Conservation (phyloP, 2,888 invertebrate species). For the Cephalotes varians region DNA sequence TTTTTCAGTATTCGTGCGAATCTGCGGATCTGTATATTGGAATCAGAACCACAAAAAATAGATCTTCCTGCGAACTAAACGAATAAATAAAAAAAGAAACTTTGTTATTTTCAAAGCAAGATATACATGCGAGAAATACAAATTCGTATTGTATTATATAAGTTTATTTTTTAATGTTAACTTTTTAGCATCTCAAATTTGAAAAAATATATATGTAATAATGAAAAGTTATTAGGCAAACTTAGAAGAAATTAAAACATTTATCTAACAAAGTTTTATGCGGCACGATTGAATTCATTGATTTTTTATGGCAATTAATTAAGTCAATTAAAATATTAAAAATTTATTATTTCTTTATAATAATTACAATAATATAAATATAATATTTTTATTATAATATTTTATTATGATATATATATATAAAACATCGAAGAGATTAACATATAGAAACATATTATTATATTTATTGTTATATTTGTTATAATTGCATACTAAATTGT, state of each 20-base stretch:
- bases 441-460: background rate
- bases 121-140: background rate
- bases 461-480: too few species aligned
- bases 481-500: background rate
- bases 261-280: background rate
- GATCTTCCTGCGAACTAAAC: background rate
- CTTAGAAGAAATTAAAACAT: background rate
- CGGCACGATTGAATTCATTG: background rate
- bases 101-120: background rate
- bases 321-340: background rate
- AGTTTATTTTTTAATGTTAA: conserved; percentile 2
- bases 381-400: background rate
- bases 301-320: conserved; percentile 3
- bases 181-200: background rate
- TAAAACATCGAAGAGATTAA: background rate
- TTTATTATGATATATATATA: too few species aligned
- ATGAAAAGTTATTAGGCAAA: background rate
- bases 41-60: background rate
- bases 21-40: background rate
- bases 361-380: background rate
- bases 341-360: background rate
- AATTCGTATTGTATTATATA: background rate
- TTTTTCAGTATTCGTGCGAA: conserved; percentile 42
- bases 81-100: background rate
- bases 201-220: background rate